Conservation (phyloP, 2,113 vertebrate species). For the Zapornia atra region DNA sequence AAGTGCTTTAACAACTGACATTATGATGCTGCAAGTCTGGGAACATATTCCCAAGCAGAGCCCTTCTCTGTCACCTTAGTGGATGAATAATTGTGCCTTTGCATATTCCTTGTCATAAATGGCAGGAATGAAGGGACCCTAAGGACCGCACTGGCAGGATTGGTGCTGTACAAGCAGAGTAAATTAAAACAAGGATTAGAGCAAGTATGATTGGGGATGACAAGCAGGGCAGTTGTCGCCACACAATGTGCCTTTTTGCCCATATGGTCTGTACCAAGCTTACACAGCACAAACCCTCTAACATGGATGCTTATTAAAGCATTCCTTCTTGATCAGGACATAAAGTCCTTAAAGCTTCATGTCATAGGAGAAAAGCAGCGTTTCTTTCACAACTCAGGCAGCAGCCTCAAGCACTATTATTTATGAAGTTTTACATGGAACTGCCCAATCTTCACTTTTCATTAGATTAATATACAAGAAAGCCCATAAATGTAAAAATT, state of each 20-base stretch:
- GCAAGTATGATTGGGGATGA: constrained; percentile 89
- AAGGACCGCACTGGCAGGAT: constrained; percentile 88
- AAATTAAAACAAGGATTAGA: constrained; percentile 97
- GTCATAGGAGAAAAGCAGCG: constrained; percentile 50
- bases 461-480: not conserved
- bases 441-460: not conserved
- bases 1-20: constrained; percentile 86
- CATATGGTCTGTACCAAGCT: constrained; percentile 87
- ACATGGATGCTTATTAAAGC: constrained; percentile 75
- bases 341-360: constrained; percentile 66
- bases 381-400: constrained; percentile 37
- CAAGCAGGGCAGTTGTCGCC: constrained; percentile 86
- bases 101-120: constrained; percentile 92
- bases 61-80: constrained; percentile 88
- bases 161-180: constrained; percentile 87
- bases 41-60: constrained; percentile 85
- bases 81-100: constrained; percentile 94
- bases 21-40: constrained; percentile 80
- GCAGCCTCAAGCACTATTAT: constrained; percentile 43
- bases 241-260: constrained; percentile 82
- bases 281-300: constrained; percentile 66
- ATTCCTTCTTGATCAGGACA: constrained; percentile 69
- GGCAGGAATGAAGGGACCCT: constrained; percentile 91
- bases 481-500: not conserved
- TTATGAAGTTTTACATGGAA: not conserved